Conservation (phyloP, 1,140 invertebrate species). For the Catajapyx aquilonaris region DNA sequence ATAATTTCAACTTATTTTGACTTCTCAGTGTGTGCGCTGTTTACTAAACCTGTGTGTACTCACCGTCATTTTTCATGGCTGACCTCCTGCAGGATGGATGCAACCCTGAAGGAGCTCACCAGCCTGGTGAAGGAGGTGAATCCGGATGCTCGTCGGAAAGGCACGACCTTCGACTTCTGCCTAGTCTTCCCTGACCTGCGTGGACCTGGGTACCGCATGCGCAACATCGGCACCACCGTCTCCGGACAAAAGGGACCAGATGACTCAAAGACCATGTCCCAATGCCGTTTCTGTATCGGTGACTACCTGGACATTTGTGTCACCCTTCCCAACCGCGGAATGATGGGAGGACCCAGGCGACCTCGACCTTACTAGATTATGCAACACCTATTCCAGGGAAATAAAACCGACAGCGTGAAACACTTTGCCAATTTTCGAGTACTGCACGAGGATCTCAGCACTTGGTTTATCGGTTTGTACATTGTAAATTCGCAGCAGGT, state of each 20-base stretch:
- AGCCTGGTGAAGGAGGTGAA: conserved; percentile 94
- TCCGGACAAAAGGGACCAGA: conserved; percentile 79
- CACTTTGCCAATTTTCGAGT: no score
- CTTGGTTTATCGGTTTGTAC: no score
- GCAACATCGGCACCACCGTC: conserved; percentile 85
- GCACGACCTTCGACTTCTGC: conserved; percentile 96
- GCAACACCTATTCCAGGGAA: no score
- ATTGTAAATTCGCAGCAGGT: no score
- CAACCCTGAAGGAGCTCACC: conserved; percentile 85
- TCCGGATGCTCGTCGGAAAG: conserved; percentile 80
- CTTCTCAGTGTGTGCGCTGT: no score
- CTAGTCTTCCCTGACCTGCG: conserved; percentile 76
- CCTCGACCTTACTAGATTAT: neutral
- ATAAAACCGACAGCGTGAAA: no score
- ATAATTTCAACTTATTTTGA: no score
- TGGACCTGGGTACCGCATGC: conserved; percentile 61
- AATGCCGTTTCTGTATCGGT: conserved; percentile 64
- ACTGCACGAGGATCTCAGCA: no score
- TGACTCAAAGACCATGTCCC: conserved; percentile 65
- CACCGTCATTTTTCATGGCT: no score
- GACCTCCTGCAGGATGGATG: conserved; percentile 62
- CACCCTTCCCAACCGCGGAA: conserved; percentile 53
- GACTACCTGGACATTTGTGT: conserved; percentile 97
- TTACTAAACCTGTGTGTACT: no score
- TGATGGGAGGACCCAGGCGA: neutral